Conservation (phyloP, 2,888 invertebrate genomes). For the Drosophila melanosoma region DNA sequence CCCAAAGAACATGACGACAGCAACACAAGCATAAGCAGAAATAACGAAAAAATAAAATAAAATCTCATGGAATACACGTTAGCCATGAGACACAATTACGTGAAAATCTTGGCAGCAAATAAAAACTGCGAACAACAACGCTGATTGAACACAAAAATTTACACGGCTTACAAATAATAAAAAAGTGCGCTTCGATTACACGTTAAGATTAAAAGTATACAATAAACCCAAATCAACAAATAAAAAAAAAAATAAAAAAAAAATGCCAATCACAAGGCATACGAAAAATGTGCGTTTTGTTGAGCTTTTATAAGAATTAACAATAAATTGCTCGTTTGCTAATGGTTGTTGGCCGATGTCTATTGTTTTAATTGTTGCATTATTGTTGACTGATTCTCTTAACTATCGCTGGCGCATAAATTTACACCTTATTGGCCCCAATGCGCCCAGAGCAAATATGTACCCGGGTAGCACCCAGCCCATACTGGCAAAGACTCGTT, state of each 20-base stretch:
- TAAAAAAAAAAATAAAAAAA: slow-evolving; percentile 43
- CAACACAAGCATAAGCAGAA: slow-evolving; percentile 28
- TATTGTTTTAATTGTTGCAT: slow-evolving; percentile 41
- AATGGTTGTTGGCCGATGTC: slow-evolving; percentile 46
- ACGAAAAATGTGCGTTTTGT: slow-evolving; percentile 70
- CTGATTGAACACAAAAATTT: slow-evolving; percentile 81
- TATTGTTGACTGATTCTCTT: slow-evolving; percentile 40
- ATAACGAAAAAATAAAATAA: slow-evolving; percentile 22
- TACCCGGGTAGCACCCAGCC: slow-evolving; percentile 37
- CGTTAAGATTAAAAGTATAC: slow-evolving; percentile 43
- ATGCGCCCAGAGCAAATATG: slow-evolving; percentile 74
- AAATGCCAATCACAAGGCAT: slow-evolving; percentile 65
- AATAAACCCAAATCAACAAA: slow-evolving; percentile 9
- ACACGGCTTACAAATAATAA: slow-evolving; percentile 77
- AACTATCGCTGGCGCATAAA: slow-evolving; percentile 70
- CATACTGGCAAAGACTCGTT: slow-evolving; percentile 14
- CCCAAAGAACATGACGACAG: slow-evolving; percentile 61
- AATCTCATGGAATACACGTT: slow-evolving; percentile 80
- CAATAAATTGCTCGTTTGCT: slow-evolving; percentile 70
- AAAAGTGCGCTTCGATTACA: slow-evolving; percentile 57
- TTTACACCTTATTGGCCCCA: slow-evolving; percentile 85
- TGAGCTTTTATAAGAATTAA: slow-evolving; percentile 67
- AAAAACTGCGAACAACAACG: slow-evolving; percentile 81
- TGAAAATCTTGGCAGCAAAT: slow-evolving; percentile 74
- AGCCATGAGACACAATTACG: slow-evolving; percentile 79